Conservation (phyloP, 2,888 invertebrate species). For the Campaea margaritaria region DNA sequence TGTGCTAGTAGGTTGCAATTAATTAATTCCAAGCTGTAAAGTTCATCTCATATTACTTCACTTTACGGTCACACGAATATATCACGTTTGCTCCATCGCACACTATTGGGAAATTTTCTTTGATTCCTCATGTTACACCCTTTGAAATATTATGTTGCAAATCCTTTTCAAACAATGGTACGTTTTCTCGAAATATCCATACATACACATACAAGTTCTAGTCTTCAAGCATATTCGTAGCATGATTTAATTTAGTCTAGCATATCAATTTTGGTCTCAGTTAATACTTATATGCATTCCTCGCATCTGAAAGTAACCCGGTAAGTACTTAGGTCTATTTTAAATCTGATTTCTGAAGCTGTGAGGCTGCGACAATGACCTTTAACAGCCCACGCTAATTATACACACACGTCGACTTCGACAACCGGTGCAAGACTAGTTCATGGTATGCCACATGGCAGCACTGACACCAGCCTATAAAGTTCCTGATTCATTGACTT, state of each 20-base stretch:
- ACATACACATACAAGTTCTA: too few relatives aligned
- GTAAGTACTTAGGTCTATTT: slow-evolving; percentile 63
- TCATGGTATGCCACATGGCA: slow-evolving; percentile 63
- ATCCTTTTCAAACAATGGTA: background rate
- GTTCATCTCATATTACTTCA: slow-evolving; percentile 23
- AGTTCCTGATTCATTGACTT: slow-evolving; percentile 49
- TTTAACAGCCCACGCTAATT: slow-evolving; percentile 83
- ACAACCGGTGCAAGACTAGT: slow-evolving; percentile 69
- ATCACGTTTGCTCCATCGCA: slow-evolving; percentile 29
- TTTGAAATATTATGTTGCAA: slow-evolving; percentile 20
- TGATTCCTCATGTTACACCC: slow-evolving; percentile 23
- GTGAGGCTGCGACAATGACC: slow-evolving; percentile 81
- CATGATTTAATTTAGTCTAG: too few relatives aligned
- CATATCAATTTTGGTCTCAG: too few relatives aligned
- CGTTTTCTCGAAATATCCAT: background rate
- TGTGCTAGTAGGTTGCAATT: slow-evolving; percentile 2
- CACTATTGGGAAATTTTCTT: slow-evolving; percentile 33
- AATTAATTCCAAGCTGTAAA: slow-evolving; percentile 21
- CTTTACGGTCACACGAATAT: slow-evolving; percentile 43
- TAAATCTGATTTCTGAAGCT: slow-evolving; percentile 65
- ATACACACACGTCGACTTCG: slow-evolving; percentile 69
- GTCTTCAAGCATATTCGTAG: too few relatives aligned
- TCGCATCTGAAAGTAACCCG: slow-evolving; percentile 37
- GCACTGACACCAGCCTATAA: slow-evolving; percentile 47
- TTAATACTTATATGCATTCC: too few relatives aligned